Evolutionary conservation across 2,797 vertebrate species (phyloP).

Genomic region (Thalassophryne amazonica): DNA sequence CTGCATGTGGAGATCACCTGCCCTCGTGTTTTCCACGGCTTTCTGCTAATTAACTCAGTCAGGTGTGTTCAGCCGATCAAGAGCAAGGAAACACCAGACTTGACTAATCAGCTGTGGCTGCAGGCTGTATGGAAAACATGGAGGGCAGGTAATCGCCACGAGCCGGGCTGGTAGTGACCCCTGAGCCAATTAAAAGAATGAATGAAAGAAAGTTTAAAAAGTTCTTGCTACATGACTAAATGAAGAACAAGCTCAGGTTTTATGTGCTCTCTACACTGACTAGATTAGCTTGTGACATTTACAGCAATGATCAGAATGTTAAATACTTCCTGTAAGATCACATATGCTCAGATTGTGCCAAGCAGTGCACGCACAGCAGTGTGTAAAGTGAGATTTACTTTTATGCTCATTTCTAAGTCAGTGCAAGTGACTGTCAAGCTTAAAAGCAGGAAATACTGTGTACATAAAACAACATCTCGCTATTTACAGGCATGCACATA

Average conservation of each 20-base stretch:
- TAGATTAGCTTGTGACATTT: slow-evolving; percentile 28
- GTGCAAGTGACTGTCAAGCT: slow-evolving; percentile 6
- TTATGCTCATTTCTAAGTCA: neutral
- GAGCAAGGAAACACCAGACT: too few relatives aligned
- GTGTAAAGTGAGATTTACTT: neutral
- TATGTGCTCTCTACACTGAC: slow-evolving; percentile 25
- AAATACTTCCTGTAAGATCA: slow-evolving; percentile 8
- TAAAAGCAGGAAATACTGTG: slow-evolving; percentile 22
- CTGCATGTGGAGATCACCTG: too few relatives aligned
- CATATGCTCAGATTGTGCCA: neutral
- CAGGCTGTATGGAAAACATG: too few relatives aligned
- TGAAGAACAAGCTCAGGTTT: slow-evolving; percentile 26
- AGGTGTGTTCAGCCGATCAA: too few relatives aligned
- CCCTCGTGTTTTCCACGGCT: too few relatives aligned
- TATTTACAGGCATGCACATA: too few relatives aligned
- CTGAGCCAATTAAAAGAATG: too few relatives aligned
- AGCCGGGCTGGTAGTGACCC: too few relatives aligned
- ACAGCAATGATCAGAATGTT: slow-evolving; percentile 23
- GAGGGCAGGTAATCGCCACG: too few relatives aligned
- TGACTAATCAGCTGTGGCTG: too few relatives aligned
- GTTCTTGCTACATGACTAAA: slow-evolving; percentile 63
- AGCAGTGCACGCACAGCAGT: neutral
- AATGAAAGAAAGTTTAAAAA: too few relatives aligned
- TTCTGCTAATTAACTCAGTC: too few relatives aligned
- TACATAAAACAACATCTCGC: slow-evolving; percentile 43